Percentiles rank a stretch among this genome's conserved stretches.
Evolutionary conservation across 2,797 vertebrate genomes (phyloP).

Genomic region (Chloroceryle amazona): DNA sequence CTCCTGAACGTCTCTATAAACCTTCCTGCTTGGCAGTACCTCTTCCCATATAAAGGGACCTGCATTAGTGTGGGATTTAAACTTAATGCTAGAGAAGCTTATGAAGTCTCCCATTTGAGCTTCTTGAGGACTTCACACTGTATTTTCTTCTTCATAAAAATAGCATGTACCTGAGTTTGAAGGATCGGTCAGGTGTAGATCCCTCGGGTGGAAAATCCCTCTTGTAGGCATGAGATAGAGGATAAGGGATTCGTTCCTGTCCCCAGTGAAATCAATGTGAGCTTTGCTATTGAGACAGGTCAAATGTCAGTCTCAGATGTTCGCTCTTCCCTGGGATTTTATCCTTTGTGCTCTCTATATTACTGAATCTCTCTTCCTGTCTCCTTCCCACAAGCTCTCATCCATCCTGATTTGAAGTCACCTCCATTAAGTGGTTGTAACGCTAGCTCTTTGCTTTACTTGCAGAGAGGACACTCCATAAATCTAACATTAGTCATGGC

Average conservation of each 20-base stretch:
- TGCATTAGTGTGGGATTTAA: constrained; percentile 42
- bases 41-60: constrained; percentile 22
- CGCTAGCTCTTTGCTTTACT: constrained; percentile 35
- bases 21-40: constrained; percentile 22
- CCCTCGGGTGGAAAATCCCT: constrained; percentile 57
- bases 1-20: constrained; percentile 38
- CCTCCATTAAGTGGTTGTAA: constrained; percentile 59
- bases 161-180: constrained; percentile 22
- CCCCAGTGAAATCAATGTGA: constrained; percentile 19
- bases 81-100: constrained; percentile 41
- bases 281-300: constrained; percentile 48
- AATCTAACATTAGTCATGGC: constrained; percentile 72
- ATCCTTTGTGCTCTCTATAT: constrained; percentile 56
- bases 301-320: constrained; percentile 61
- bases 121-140: constrained; percentile 21
- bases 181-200: constrained; percentile 41
- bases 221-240: not conserved
- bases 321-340: constrained; percentile 48
- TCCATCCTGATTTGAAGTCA: constrained; percentile 70
- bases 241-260: constrained; percentile 53
- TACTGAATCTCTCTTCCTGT: constrained; percentile 59
- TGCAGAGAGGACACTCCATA: constrained; percentile 63
- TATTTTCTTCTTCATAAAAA: constrained; percentile 16
- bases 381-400: constrained; percentile 61
- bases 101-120: constrained; percentile 12